Conservation (phyloP, 2,113 vertebrate species). For the Prunella fulvescens region DNA sequence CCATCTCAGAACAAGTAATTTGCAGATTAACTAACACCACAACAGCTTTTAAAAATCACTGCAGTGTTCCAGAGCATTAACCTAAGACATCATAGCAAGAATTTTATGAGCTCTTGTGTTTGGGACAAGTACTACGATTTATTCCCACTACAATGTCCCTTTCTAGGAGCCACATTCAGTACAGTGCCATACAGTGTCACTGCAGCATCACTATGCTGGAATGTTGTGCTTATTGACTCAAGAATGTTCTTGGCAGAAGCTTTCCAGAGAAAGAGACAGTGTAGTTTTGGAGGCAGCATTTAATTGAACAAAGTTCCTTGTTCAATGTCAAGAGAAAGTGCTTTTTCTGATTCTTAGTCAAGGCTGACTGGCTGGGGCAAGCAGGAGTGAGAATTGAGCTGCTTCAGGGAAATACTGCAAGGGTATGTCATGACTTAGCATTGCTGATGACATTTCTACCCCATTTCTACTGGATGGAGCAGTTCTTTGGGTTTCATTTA, state of each 20-base stretch:
- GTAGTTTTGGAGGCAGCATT: not conserved
- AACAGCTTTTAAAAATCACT: constrained; percentile 19
- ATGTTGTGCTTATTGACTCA: not conserved
- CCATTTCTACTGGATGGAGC: not conserved
- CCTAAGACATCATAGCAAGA: not conserved
- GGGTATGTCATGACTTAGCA: not conserved
- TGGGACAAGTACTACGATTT: not conserved
- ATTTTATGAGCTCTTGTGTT: not conserved
- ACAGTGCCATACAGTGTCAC: not conserved
- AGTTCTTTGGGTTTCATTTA: not conserved
- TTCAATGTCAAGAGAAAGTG: not conserved
- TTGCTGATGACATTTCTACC: not conserved
- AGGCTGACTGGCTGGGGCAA: not conserved
- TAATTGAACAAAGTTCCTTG: not conserved
- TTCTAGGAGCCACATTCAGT: not conserved
- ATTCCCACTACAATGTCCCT: not conserved
- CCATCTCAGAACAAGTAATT: not conserved
- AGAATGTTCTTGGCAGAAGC: not conserved
- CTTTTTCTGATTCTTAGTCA: not conserved
- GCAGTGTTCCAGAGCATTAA: not conserved
- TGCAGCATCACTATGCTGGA: not conserved
- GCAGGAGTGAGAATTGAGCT: not conserved
- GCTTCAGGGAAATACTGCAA: not conserved
- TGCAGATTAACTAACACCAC: constrained; percentile 11
- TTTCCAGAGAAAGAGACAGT: not conserved